phyloP scores from a whole-genome alignment of 2,888 invertebrate species.

The Stenichneumon culpator region DNA sequence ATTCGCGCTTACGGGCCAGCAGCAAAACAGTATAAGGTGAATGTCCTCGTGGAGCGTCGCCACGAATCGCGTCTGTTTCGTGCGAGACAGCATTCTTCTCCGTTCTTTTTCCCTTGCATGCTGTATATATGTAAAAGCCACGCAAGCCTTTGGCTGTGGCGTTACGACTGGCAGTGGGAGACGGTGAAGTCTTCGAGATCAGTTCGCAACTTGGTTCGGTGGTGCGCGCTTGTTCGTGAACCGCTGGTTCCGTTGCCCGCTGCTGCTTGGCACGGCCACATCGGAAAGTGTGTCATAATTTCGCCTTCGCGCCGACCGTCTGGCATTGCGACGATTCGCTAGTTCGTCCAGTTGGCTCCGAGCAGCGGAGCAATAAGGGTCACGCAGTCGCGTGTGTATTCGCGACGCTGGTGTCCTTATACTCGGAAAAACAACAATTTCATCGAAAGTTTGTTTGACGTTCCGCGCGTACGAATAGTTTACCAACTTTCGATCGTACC shows the following conservation, averaged over 20 bases:
- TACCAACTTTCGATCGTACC: not conserved
- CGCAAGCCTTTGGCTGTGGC: not conserved
- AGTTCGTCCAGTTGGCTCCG: conserved; percentile 26
- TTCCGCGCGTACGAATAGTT: conserved; percentile 2
- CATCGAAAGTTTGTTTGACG: not conserved
- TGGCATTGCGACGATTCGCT: conserved; percentile 26
- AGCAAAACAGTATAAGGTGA: conserved; percentile 8
- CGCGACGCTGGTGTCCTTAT: not conserved
- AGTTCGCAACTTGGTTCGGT: conserved; percentile 43
- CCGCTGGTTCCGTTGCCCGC: not conserved
- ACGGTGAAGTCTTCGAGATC: not conserved
- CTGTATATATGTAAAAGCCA: not conserved
- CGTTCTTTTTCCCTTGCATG: conserved; percentile 16
- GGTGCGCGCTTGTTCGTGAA: conserved; percentile 26
- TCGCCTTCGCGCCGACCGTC: conserved; percentile 28
- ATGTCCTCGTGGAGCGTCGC: conserved; percentile 16
- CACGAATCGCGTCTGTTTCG: conserved; percentile 7
- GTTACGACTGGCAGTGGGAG: not conserved
- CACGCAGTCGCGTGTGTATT: not conserved
- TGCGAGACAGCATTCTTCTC: not conserved
- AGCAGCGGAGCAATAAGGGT: conserved; percentile 14
- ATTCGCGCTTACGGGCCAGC: no score
- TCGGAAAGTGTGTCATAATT: conserved; percentile 64
- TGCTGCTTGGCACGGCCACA: conserved; percentile 7
- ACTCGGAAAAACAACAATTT: not conserved